Evolutionary conservation across 2,797 vertebrate genomes (phyloP).

Genomic region (Adelosebastes latens): DNA sequence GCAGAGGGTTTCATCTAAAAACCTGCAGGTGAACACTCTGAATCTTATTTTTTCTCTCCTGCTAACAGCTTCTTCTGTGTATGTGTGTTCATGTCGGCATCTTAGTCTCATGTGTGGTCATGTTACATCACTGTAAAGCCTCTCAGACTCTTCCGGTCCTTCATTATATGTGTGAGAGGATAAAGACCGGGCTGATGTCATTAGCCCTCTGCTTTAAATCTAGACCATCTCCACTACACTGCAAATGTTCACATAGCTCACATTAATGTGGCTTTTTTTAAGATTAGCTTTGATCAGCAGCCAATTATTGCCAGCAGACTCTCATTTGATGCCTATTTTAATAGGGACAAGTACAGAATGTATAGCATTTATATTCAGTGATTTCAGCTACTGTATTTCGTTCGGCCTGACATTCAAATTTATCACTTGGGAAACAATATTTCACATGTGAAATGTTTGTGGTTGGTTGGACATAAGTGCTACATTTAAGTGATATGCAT

Average conservation of each 20-base stretch:
- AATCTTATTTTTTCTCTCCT: not conserved
- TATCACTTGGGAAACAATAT: not conserved
- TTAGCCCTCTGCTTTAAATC: slow-evolving; percentile 50
- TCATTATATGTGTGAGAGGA: slow-evolving; percentile 61
- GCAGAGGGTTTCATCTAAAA: slow-evolving; percentile 31
- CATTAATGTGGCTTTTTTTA: not conserved
- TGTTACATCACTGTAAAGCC: slow-evolving; percentile 69
- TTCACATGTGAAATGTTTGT: not conserved
- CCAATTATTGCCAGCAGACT: not conserved
- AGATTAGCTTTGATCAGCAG: slow-evolving; percentile 4
- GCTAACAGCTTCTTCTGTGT: slow-evolving; percentile 25
- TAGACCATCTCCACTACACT: not conserved
- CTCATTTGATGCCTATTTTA: not conserved
- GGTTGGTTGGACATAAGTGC: not conserved
- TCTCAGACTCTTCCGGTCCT: slow-evolving; percentile 60
- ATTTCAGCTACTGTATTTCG: not conserved
- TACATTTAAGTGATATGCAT: too few relatives aligned
- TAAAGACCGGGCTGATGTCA: slow-evolving; percentile 67
- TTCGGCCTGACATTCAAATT: not conserved
- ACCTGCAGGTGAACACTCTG: slow-evolving; percentile 39
- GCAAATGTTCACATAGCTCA: slow-evolving; percentile 14
- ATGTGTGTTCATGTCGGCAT: not conserved
- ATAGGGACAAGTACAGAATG: not conserved
- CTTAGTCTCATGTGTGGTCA: slow-evolving; percentile 42
- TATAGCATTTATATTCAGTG: not conserved